A percentile compares a stretch with the other conserved stretches of the same genome.
phyloP scores from a whole-genome alignment of 2,113 vertebrate genomes.

The Formicarius rufipectus region DNA sequence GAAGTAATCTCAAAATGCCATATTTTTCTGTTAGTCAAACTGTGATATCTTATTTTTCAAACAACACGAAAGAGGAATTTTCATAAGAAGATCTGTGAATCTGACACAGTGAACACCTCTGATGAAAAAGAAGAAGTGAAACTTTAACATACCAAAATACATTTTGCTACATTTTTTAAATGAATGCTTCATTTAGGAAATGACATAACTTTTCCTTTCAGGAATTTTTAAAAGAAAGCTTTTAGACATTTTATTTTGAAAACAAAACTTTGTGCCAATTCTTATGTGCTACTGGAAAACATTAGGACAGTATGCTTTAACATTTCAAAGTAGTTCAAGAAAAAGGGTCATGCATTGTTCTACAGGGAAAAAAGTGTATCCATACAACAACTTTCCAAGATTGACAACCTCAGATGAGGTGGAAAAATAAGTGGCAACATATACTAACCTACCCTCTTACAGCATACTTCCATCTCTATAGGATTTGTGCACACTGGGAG shows the following conservation, averaged over 20 bases:
- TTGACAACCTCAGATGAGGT: background rate
- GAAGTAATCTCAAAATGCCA: background rate
- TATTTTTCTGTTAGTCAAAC: background rate
- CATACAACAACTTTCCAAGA: background rate
- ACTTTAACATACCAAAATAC: background rate
- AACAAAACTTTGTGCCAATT: background rate
- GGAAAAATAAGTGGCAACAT: background rate
- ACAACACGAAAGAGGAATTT: background rate
- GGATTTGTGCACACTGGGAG: slow-evolving; percentile 11
- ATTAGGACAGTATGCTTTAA: background rate
- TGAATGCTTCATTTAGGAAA: background rate
- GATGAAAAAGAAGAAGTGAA: background rate
- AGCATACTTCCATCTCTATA: slow-evolving; percentile 24
- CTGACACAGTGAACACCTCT: background rate
- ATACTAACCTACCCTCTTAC: background rate
- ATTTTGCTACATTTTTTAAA: background rate
- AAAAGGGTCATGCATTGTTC: background rate
- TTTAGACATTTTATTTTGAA: background rate
- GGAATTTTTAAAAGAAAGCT: background rate
- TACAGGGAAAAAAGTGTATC: background rate
- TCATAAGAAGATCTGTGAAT: background rate
- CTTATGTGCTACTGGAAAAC: background rate
- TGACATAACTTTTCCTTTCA: background rate
- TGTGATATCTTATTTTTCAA: background rate
- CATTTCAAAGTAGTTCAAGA: background rate